phyloP scores from a whole-genome alignment of 1,140 invertebrate genomes.

The Brachionus plicatilis region DNA sequence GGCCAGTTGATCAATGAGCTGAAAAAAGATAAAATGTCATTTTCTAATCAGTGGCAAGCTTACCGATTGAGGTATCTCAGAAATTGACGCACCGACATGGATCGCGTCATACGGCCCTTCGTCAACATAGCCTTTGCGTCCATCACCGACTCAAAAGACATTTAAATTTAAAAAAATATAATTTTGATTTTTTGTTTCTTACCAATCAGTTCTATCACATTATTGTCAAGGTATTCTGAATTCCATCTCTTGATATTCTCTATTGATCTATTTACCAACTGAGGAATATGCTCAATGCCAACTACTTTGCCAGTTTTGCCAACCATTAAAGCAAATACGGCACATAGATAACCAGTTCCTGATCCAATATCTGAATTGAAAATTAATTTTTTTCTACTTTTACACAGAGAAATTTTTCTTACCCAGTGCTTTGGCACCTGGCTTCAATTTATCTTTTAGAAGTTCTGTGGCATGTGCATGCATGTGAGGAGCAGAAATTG shows the following conservation, averaged over 20 bases:
- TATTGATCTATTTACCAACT: conserved; percentile 70
- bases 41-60: conserved; percentile 45
- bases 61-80: conserved; percentile 68
- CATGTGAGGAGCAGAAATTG: conserved; percentile 67
- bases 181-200: background rate
- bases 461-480: conserved; percentile 89
- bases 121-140: conserved; percentile 67
- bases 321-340: conserved; percentile 85
- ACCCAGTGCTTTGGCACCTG: conserved; percentile 68
- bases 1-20: conserved; percentile 68
- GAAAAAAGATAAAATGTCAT: background rate
- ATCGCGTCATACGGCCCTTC: conserved; percentile 81
- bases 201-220: conserved; percentile 5
- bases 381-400: background rate
- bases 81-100: conserved; percentile 84
- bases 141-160: conserved; percentile 66
- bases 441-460: conserved; percentile 72
- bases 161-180: background rate
- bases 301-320: conserved; percentile 69
- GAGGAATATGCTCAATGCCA: conserved; percentile 86
- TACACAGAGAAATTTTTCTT: background rate
- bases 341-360: conserved; percentile 87
- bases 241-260: conserved; percentile 72
- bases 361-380: conserved; percentile 77
- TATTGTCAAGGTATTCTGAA: conserved; percentile 52